Evolutionary conservation across 64 coral and sea anemone genomes (phyloP).

Genomic region (Exaiptasia diaphana): DNA sequence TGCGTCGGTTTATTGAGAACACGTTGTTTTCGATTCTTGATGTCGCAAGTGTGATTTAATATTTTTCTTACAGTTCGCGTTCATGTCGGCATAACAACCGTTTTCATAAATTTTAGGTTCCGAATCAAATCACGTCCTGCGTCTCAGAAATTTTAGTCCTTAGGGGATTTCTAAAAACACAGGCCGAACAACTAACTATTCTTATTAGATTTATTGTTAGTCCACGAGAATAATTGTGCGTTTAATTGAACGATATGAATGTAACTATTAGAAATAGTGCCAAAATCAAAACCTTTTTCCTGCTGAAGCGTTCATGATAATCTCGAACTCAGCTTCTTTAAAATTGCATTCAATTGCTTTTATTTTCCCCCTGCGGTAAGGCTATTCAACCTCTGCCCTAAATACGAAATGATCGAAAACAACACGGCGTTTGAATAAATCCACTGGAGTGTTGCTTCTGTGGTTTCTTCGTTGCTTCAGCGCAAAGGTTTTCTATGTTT

Average conservation of each 20-base stretch:
- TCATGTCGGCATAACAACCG: slow-evolving; percentile 42
- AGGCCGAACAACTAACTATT: not conserved
- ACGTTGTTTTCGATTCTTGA: slow-evolving; percentile 25
- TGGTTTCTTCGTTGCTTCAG: not conserved
- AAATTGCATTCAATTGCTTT: not conserved
- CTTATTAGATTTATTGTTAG: slow-evolving; percentile 10
- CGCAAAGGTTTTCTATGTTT: not conserved
- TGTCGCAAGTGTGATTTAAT: slow-evolving; percentile 20
- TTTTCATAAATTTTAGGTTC: not conserved
- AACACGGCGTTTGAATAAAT: not conserved
- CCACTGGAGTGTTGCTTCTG: not conserved
- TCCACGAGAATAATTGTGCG: not conserved
- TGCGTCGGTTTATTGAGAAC: not conserved
- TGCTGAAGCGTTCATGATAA: not conserved
- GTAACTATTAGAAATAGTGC: not conserved
- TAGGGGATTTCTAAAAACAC: slow-evolving; percentile 6
- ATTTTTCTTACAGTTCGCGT: slow-evolving; percentile 16
- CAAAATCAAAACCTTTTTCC: not conserved
- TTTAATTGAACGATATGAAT: slow-evolving; percentile 20
- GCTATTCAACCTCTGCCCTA: slow-evolving; percentile 1
- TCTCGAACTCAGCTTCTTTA: not conserved
- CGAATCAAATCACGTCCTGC: not conserved
- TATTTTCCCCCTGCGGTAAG: not conserved
- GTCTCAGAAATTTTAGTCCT: not conserved
- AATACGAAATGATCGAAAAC: slow-evolving; percentile 4